phyloP scores from a whole-genome alignment of 2,797 vertebrate genomes.

The Monodelphis domestica region DNA sequence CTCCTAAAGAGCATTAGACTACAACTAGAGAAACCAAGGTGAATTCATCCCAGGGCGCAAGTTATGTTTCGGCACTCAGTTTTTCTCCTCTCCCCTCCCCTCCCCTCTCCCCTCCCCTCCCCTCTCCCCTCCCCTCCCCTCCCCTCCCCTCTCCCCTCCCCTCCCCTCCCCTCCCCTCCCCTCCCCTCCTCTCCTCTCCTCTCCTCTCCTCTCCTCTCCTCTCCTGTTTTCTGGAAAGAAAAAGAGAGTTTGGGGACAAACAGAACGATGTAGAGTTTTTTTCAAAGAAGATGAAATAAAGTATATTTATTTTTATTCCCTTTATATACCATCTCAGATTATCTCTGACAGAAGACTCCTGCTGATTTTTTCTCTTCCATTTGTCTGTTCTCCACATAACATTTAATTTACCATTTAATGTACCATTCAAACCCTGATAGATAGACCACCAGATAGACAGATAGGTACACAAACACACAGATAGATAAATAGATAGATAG shows the following conservation, averaged over 20 bases:
- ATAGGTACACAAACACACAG: too few relatives aligned
- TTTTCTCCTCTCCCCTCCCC: neutral
- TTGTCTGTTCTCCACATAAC: neutral
- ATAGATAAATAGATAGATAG: too few relatives aligned
- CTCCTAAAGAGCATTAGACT: neutral
- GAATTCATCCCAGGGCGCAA: neutral
- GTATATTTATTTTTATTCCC: neutral
- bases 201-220: neutral
- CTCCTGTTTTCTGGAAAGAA: neutral
- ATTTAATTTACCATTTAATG: neutral
- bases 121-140: neutral
- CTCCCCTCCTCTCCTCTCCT: neutral
- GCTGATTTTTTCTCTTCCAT: neutral
- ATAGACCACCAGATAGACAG: too few relatives aligned
- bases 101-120: neutral
- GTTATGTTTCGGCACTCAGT: neutral
- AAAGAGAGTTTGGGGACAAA: neutral
- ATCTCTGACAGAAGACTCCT: neutral
- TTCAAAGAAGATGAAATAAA: neutral
- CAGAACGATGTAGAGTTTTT: neutral
- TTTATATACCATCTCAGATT: neutral
- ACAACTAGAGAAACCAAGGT: neutral
- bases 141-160: neutral
- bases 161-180: neutral
- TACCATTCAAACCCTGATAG: neutral